Evolutionary conservation across 2,113 vertebrate species (phyloP).

Genomic region (Ploceus nigricollis): DNA sequence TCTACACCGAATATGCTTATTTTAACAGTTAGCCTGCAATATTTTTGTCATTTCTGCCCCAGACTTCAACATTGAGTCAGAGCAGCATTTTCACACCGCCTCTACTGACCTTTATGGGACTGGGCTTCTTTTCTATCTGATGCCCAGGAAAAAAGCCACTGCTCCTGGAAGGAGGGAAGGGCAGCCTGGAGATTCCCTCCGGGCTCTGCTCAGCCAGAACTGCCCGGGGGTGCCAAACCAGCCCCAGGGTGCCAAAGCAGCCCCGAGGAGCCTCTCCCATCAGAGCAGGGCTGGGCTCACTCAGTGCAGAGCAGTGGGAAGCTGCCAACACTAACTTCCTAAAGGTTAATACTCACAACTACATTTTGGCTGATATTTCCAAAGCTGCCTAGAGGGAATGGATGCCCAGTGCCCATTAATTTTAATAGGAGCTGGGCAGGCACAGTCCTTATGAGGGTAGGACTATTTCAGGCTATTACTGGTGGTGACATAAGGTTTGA

Average conservation of each 20-base stretch:
- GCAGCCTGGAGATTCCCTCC: background rate
- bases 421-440: slow-evolving; percentile 47
- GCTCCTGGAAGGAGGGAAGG: background rate
- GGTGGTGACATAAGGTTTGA: slow-evolving; percentile 24
- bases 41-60: background rate
- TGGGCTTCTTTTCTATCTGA: background rate
- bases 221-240: background rate
- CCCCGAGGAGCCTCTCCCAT: background rate
- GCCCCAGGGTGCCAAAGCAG: background rate
- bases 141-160: background rate
- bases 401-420: slow-evolving; percentile 32
- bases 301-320: background rate
- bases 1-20: background rate
- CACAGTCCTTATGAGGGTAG: background rate
- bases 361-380: slow-evolving; percentile 57
- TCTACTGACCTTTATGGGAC: background rate
- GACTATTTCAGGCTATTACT: slow-evolving; percentile 25
- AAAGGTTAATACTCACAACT: slow-evolving; percentile 60
- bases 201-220: background rate
- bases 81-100: background rate
- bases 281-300: background rate
- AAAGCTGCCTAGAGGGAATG: slow-evolving; percentile 45
- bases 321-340: slow-evolving; percentile 60
- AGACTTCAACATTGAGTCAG: background rate
- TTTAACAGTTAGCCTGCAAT: background rate